Base-by-base conservation (phyloP, 2,113 vertebrate species). In the Bubalus kerabau region DNA sequence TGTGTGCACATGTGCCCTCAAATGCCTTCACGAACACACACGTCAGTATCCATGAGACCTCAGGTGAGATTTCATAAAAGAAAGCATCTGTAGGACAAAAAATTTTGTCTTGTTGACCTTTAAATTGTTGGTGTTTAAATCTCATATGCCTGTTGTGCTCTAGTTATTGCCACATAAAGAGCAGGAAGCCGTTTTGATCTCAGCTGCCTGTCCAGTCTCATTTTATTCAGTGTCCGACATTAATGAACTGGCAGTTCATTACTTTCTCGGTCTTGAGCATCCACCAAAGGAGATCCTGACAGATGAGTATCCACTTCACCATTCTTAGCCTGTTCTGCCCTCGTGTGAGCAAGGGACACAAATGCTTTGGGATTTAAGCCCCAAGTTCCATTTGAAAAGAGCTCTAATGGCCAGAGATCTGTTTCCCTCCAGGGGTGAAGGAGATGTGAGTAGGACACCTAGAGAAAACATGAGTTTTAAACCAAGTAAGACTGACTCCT, bases 291-390 rank as follows among this genome's bases (percentile, higher is more conserved):
- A 82, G 24, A 46, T 87, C n/a, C 83, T 90, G 88, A 67, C 21
- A 94, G 16, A 21, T 28, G 6, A 62, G 62, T 32, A 50, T 74
- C 12, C 11, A 21, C 67, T 95, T 87, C 90, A 87, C n/a, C 57
- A 52, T 87, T 96, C 46, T 90, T 96, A 82, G 82, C 28, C 83
- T 88, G 52, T 90, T 96, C 62, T 97, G 90, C 90, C 89, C 93
- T 96, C 57, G 0, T 91, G 94, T 95, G 92, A 90, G 59, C 76
- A 95, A 97, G 89, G 36, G 62, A 56, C 43, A 88, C 46, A 95
- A 90, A 81, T 12, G 24, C 50, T 62, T 81, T 84, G 57, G 36
- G 2, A 84, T 59, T 54, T 54, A 91, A 28, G 6, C 80, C 30
- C 56, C 30, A 87, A 46, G 26, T 71, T 62, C 81, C 46, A 74